A percentile compares a stretch with the other conserved stretches of the same genome.
Conservation (phyloP, 2,113 vertebrate genomes). For the Vombatus ursinus region DNA sequence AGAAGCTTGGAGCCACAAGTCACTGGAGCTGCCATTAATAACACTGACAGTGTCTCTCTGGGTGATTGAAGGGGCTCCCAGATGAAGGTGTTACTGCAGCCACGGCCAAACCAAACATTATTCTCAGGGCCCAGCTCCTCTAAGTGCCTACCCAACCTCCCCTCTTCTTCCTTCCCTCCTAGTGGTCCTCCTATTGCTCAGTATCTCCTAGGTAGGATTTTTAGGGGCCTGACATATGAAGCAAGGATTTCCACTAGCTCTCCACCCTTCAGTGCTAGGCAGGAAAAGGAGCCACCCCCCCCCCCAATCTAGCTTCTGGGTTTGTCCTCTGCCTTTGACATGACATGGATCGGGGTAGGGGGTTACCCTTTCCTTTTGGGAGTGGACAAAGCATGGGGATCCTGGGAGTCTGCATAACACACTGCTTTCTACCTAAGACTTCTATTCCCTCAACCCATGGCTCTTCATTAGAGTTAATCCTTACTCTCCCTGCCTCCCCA, state of each 20-base stretch:
- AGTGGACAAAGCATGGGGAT: not conserved
- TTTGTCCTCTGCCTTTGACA: not conserved
- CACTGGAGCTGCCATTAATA: slow-evolving; percentile 42
- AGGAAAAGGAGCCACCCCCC: not conserved
- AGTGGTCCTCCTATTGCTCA: not conserved
- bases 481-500: not conserved
- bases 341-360: not conserved
- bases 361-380: not conserved
- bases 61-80: not conserved
- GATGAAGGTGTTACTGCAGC: slow-evolving; percentile 51
- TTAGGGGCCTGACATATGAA: not conserved
- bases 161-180: not conserved
- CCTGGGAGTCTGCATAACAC: not conserved
- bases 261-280: not conserved
- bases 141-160: not conserved
- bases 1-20: not conserved
- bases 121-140: not conserved
- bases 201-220: not conserved
- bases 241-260: not conserved
- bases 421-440: not conserved
- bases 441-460: not conserved
- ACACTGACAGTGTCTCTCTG: slow-evolving; percentile 50
- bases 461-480: not conserved
- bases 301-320: not conserved
- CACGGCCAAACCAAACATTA: not conserved